Percentiles rank a stretch among this genome's conserved stretches.
Conservation (phyloP, 1,140 invertebrate species). For the Eueides isabella region DNA sequence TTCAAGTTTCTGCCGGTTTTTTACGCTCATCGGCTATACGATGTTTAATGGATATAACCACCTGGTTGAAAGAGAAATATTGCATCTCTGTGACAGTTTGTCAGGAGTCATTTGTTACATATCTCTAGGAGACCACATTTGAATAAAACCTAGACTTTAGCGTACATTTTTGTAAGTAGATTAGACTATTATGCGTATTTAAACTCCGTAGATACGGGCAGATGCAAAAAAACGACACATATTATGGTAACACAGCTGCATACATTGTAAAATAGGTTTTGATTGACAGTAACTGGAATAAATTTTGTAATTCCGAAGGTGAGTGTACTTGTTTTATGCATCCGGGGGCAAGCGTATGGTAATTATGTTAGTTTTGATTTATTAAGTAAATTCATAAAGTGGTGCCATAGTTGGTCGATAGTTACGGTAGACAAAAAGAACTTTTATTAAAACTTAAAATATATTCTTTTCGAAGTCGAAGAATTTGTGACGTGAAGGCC, state of each 20-base stretch:
- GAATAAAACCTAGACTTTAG: constrained; percentile 56
- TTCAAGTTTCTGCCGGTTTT: constrained; percentile 43
- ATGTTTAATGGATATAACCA: constrained; percentile 78
- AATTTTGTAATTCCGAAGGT: constrained; percentile 19
- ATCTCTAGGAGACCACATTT: constrained; percentile 53
- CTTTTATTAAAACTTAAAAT: too few relatives aligned
- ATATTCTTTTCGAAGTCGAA: too few relatives aligned
- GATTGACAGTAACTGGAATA: constrained; percentile 38
- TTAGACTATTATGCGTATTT: constrained; percentile 43
- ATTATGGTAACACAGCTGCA: constrained; percentile 31
- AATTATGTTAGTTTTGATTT: constrained; percentile 56
- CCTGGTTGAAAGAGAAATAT: constrained; percentile 75
- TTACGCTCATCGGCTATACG: constrained; percentile 58
- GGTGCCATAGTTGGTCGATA: too few relatives aligned
- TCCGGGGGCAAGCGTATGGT: constrained; percentile 61
- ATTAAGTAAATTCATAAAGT: constrained; percentile 52
- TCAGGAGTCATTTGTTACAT: constrained; percentile 70
- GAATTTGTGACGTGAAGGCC: too few relatives aligned
- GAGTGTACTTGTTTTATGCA: constrained; percentile 55
- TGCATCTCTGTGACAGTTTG: constrained; percentile 74
- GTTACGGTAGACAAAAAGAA: too few relatives aligned
- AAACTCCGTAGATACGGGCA: constrained; percentile 47
- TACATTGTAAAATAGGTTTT: constrained; percentile 24
- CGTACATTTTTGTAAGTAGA: constrained; percentile 50
- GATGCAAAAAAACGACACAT: constrained; percentile 37